These are phyloP conservation scores for Aepyceros melampus DNA, from an alignment of 2,113 vertebrate genomes.

Conservation along the genomic window DNA sequence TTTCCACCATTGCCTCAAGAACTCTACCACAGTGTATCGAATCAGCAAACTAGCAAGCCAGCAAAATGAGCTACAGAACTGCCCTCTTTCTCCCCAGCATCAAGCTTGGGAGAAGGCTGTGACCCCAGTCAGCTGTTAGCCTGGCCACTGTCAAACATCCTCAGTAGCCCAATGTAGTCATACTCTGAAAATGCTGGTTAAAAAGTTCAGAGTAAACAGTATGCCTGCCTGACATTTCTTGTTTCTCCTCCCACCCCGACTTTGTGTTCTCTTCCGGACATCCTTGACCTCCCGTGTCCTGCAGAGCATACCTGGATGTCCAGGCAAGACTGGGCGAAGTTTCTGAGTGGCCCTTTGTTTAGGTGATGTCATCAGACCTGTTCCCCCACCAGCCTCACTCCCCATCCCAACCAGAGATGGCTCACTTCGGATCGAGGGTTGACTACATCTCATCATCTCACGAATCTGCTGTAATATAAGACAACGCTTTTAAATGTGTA, in stretches of 20 bases:
- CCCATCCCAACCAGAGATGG: constrained; percentile 82
- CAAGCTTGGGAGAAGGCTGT: not conserved
- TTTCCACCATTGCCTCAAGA: not conserved
- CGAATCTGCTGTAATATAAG: constrained; percentile 96
- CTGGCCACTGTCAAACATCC: not conserved
- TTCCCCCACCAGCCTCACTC: constrained; percentile 89
- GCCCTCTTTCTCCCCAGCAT: not conserved
- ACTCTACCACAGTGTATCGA: not conserved
- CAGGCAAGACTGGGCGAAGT: constrained; percentile 94
- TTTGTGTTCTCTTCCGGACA: not conserved
- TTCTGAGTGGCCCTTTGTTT: constrained; percentile 93
- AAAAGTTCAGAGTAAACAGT: not conserved
- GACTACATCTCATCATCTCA: constrained; percentile 94
- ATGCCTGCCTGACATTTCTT: constrained; percentile 19
- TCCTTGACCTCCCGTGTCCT: not conserved
- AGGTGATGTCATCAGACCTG: constrained; percentile 93
- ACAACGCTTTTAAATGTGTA: constrained; percentile 90
- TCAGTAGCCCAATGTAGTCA: not conserved
- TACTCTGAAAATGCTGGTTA: not conserved
- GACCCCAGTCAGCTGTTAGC: not conserved
- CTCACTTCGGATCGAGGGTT: constrained; percentile 83
- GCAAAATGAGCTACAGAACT: not conserved
- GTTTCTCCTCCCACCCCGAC: constrained; percentile 5
- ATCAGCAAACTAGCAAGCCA: not conserved
- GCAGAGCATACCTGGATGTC: constrained; percentile 95